Evolutionary conservation across 2,888 invertebrate species (phyloP).

Genomic region (Luffia ferchaultella): DNA sequence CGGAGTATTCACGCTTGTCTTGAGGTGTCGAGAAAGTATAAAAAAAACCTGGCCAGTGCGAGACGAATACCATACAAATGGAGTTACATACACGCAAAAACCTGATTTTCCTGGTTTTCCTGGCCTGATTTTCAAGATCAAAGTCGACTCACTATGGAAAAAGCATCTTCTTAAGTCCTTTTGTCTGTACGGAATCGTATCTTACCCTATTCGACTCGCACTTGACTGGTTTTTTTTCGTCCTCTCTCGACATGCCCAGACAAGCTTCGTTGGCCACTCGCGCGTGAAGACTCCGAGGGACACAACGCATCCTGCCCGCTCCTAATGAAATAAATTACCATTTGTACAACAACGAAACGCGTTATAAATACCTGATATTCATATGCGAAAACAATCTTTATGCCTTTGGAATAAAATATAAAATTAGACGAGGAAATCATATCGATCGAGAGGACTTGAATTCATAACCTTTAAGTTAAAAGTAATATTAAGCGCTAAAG

Average conservation of each 20-base stretch:
- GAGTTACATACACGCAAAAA: too few species aligned
- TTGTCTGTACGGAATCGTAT: too few species aligned
- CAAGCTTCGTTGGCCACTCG: constrained; percentile 32
- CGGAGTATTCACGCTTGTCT: constrained; percentile 48
- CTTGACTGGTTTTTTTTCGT: constrained; percentile 27
- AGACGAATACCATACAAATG: too few species aligned
- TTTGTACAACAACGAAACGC: constrained; percentile 20
- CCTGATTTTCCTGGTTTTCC: too few species aligned
- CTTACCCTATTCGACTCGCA: too few species aligned
- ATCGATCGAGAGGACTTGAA: constrained; percentile 30
- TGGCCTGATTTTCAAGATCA: too few species aligned
- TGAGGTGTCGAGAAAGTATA: constrained; percentile 48
- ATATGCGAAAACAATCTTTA: constrained; percentile 17
- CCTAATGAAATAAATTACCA: constrained; percentile 61
- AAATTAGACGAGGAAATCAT: constrained; percentile 10
- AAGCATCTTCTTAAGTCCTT: too few species aligned
- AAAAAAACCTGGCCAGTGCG: constrained; percentile 20
- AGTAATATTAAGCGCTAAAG: not conserved
- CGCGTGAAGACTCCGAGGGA: constrained; percentile 59
- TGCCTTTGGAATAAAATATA: not conserved
- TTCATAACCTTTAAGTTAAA: constrained; percentile 32
- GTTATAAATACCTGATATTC: constrained; percentile 6
- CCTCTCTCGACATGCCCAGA: constrained; percentile 47
- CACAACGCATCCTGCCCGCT: constrained; percentile 57
- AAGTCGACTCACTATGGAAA: too few species aligned